Base-by-base conservation (phyloP, 2,888 invertebrate genomes). In the Synanthedon tipuliformis region DNA sequence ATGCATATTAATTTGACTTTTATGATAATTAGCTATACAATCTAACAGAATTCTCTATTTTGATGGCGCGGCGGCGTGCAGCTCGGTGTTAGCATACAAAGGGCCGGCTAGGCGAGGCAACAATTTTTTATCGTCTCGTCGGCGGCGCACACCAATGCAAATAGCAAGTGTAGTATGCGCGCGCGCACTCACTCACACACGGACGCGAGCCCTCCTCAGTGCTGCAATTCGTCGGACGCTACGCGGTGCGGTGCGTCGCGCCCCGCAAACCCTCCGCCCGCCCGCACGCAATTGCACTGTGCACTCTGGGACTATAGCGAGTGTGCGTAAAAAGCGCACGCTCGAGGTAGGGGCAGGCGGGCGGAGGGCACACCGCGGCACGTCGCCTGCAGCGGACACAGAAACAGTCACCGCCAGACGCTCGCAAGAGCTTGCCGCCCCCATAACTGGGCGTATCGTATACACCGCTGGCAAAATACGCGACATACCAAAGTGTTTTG, bases 321-420 rank as follows among this genome's bases (percentile, higher is more conserved):
- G 77, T 77, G 80, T 84, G 86, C 85, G 85, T 85, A 86, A 85
- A 86, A 86, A 86, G 85, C 87, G 87, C 87, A 87, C 81, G 82
- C 81, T 75, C 77, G 80, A 78, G 74, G 78, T 55, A 81, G 72
- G 80, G 77, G 78, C 78, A 63, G 70, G 68, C 60, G 68, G 63
- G 50, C 18, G 63, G 69, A 67, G 71, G 70, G 69, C 62, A 73
- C 70, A 69, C 66, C 64, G 68, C 68, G 61, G 64, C 66, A 59
- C 61, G 63, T 57, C 61, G 59, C 64, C 63, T 68, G 71, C 68
- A 71, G 69, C 71, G 73, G 67, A 54, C 53, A 53, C 61, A 69
- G 34, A 63, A 65, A 64, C 86, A 87, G 86, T 87, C 84, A 73
- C 69, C 69, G 79, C 69, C 75, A 77, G 78, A 76, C 86, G 83